Evolutionary conservation across 2,888 invertebrate genomes (phyloP), one percentile per base, ranked within the genome.

Genomic region (Prosopocoilus inquinatus): DNA sequence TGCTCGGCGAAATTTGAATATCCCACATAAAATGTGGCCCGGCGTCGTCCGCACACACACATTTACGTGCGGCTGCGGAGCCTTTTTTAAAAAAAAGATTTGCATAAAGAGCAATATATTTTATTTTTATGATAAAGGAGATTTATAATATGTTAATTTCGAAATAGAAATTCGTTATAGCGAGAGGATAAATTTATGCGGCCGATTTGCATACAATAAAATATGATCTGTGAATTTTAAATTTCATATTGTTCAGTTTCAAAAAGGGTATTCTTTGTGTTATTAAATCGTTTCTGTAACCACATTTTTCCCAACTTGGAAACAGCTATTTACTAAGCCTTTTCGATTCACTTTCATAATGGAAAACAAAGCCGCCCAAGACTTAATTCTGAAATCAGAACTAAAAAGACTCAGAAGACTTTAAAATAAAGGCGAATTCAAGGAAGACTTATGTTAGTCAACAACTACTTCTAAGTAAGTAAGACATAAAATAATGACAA

Each of bases 101-200:
- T 60, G 56, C 56, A 56, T 38, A 53, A 57, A 61, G 58, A 59
- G 59, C 59, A 59, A 61, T 60, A 62, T 58, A 62, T 62, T 62
- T 60, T 53, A 60, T 60, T 62, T 62, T 60, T 62, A 60, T 57
- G 56, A 62, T 59, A 60, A 59, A 62, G 53, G 55, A 59, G 60
- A 62, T 62, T 62, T 64, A 62, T 62, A 71, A 71, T 71, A 73
- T 73, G 73, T 71, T 72, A 73, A 72, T 73, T 69, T 67, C 59
- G 66, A 68, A 70, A 72, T 74, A 72, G 72, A 72, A 73, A 73
- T 74, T 73, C 74, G 73, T 73, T 73, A 72, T 71, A 68, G 65
- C 66, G 61, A 58, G 63, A 65, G 61, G 64, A 62, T 68, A 47
- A 69, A 71, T 71, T 65, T 70, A 70, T 70, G 67, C 70, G 64